A percentile compares a stretch with the other conserved stretches of the same genome.
Evolutionary conservation across 1,140 invertebrate genomes (phyloP).

Genomic region (Formica exsecta): DNA sequence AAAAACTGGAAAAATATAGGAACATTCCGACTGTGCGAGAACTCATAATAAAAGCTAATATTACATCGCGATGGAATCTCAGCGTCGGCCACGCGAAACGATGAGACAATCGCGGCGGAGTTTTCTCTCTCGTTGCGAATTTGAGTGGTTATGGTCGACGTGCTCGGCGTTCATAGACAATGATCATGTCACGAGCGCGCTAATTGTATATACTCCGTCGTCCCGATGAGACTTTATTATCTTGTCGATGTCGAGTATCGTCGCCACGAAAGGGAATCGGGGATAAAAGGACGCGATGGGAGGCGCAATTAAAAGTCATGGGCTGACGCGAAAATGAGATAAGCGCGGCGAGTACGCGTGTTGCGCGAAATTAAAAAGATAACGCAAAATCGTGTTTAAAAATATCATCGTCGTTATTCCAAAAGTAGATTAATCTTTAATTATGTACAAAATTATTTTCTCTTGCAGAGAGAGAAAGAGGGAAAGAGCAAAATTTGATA

Average conservation of each 20-base stretch:
- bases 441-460: neutral
- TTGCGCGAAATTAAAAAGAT: conserved; percentile 23
- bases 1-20: conserved; percentile 10
- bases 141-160: conserved; percentile 35
- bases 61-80: conserved; percentile 48
- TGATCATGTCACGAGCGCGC: conserved; percentile 56
- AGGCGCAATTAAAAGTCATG: conserved; percentile 73
- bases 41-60: conserved; percentile 26
- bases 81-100: conserved; percentile 31
- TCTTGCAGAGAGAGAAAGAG: neutral
- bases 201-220: conserved; percentile 69
- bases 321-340: conserved; percentile 37
- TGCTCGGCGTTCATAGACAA: conserved; percentile 52
- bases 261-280: neutral
- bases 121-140: conserved; percentile 45
- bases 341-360: conserved; percentile 7
- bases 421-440: neutral
- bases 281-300: conserved; percentile 61
- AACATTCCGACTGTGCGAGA: conserved; percentile 6
- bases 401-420: neutral
- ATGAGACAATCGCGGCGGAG: conserved; percentile 47
- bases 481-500: neutral
- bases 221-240: conserved; percentile 68
- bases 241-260: conserved; percentile 57
- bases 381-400: conserved; percentile 17